Evolutionary conservation across 1,140 invertebrate species (phyloP), one percentile per base, ranked within the genome.

Genomic region (Rhizoglyphus robini): DNA sequence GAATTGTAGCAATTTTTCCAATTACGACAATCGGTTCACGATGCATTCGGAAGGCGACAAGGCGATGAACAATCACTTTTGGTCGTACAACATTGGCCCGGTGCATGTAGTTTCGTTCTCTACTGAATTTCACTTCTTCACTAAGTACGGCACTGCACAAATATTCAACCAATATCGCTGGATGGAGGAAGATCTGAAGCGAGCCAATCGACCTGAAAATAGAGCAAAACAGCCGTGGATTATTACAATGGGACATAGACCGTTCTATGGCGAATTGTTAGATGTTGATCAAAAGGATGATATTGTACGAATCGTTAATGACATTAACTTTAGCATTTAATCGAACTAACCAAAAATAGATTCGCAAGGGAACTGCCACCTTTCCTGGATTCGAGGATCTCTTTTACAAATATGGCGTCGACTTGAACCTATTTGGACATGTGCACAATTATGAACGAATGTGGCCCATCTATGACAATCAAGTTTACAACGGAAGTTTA

Each of bases 371-470:
- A 15, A 46, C 41, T 23, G 15, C 41, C 15, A 23, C 15, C 15
- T 23, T 46, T 15, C 41, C 41, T 69, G 79, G 82, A 0, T 75
- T 97, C 51, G 95, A 97, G 78, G 79, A 89, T 34, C 73, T 97
- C 4, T 88, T 67, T 2, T 65, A 65, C 70, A 80, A 88, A 58
- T 84, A 89, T 73, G 89, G 88, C 54, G 95, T 98, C n/a, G 95
- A 97, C 78, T 75, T 96, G 58, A 83, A 86, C 73, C 80, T 97
- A n/a, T 95, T 90, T 88, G 93, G 90, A 0, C 94, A 97, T 76
- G 90, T 15, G 41, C 41, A 46, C 41, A 46, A 15, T 46, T 46
- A 15, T 23, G 41, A 46, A 15, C 41, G 15, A 23, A 46, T 15
- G 15, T 46, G 23, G 15, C 41, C 41, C 15, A 23, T 46, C 15